phyloP scores from a whole-genome alignment of 2,113 vertebrate genomes.

The Lagopus muta region DNA sequence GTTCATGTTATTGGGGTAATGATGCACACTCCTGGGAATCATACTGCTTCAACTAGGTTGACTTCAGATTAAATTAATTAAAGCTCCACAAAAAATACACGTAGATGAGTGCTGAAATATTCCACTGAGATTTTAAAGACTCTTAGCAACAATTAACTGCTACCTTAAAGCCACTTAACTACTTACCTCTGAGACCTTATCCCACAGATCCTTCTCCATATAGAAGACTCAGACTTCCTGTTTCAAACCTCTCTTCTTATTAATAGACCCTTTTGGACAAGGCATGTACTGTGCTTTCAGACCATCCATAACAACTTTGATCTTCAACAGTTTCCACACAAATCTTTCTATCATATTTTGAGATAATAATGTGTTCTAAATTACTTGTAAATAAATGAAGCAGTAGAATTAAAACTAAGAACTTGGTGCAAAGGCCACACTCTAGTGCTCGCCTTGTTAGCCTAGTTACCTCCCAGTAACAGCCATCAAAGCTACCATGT shows the following conservation, averaged over 20 bases:
- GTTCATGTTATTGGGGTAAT: not conserved
- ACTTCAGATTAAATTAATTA: constrained; percentile 45
- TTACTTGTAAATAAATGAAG: not conserved
- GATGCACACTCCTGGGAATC: not conserved
- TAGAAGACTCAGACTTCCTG: not conserved
- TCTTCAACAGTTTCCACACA: not conserved
- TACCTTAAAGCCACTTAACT: constrained; percentile 27
- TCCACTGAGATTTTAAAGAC: constrained; percentile 39
- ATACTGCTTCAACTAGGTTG: not conserved
- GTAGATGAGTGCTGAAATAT: not conserved
- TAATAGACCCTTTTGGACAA: not conserved
- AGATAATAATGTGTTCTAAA: not conserved
- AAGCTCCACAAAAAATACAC: not conserved
- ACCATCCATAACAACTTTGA: not conserved
- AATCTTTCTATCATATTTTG: not conserved
- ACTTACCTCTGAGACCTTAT: not conserved
- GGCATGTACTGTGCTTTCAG: not conserved
- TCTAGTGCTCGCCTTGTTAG: not conserved
- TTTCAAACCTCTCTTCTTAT: not conserved
- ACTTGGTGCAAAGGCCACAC: not conserved
- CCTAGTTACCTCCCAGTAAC: not conserved
- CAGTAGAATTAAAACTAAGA: not conserved
- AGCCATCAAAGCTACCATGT: not conserved
- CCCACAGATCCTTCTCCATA: not conserved
- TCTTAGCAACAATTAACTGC: constrained; percentile 39